Conservation (phyloP, 2,888 invertebrate species). For the Cosmorhoe ocellata region DNA sequence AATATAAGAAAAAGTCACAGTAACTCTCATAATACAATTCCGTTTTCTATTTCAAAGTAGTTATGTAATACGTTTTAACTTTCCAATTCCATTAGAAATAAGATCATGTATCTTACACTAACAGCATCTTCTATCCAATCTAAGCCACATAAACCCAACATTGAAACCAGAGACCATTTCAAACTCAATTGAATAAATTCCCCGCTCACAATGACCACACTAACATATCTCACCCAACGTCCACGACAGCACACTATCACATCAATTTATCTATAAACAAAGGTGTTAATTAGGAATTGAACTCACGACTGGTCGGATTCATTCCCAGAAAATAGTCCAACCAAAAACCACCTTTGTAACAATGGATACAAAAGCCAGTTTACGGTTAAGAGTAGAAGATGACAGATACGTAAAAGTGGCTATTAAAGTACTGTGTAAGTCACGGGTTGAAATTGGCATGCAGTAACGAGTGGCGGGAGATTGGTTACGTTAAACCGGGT, state of each 20-base stretch:
- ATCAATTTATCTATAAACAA: conserved; percentile 75
- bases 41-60: conserved; percentile 1
- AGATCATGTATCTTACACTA: too few species aligned
- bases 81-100: too few species aligned
- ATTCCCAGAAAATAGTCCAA: conserved; percentile 25
- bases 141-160: conserved; percentile 3
- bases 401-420: conserved; percentile 71
- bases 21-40: too few species aligned
- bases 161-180: conserved; percentile 17
- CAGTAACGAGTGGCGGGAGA: conserved; percentile 51
- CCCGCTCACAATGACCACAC: conserved; percentile 40
- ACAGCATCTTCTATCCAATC: not conserved
- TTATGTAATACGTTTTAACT: too few species aligned
- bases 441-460: conserved; percentile 75
- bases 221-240: conserved; percentile 39
- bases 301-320: conserved; percentile 76
- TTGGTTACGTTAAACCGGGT: conserved; percentile 4
- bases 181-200: conserved; percentile 26
- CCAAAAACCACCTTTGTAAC: conserved; percentile 39
- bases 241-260: conserved; percentile 62
- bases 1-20: too few species aligned
- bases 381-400: conserved; percentile 44
- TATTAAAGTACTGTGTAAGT: conserved; percentile 71
- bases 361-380: conserved; percentile 34
- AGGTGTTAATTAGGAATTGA: conserved; percentile 80